A percentile compares a stretch with the other conserved stretches of the same genome.
Conservation (phyloP, 2,797 vertebrate genomes). For the Rhynchotus rufescens region DNA sequence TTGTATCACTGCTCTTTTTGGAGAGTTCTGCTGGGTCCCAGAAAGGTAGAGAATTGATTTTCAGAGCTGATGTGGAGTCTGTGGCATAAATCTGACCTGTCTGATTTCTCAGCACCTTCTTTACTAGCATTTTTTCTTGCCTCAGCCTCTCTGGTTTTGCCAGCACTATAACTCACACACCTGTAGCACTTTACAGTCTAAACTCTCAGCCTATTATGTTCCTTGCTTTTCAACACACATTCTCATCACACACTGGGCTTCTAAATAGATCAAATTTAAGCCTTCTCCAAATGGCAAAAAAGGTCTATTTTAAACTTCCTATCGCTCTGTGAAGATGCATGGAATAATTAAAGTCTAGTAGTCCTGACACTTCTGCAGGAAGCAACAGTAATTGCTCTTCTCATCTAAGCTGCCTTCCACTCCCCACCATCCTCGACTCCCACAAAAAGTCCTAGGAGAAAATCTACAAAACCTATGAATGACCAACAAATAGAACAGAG, state of each 20-base stretch:
- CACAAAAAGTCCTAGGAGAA: not conserved
- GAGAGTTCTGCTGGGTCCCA: not conserved
- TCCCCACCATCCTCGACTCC: too few relatives aligned
- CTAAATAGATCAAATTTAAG: not conserved
- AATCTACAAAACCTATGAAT: not conserved
- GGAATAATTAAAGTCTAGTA: not conserved
- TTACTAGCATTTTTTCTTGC: not conserved
- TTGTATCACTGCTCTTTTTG: accelerated
- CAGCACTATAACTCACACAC: not conserved
- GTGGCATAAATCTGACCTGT: not conserved
- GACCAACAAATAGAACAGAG: not conserved
- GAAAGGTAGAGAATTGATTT: not conserved
- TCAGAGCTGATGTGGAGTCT: not conserved
- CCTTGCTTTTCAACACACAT: not conserved
- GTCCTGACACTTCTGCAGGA: not conserved
- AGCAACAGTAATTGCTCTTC: not conserved
- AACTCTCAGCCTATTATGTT: not conserved
- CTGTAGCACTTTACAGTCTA: not conserved
- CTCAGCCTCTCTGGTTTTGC: not conserved
- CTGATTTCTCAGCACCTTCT: not conserved
- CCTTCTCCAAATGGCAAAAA: not conserved
- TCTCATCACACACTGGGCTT: not conserved
- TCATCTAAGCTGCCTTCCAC: not conserved
- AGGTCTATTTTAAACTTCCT: not conserved
- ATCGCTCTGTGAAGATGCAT: not conserved